Conservation (phyloP, 2,888 invertebrate genomes). For the Julus scanicus region DNA sequence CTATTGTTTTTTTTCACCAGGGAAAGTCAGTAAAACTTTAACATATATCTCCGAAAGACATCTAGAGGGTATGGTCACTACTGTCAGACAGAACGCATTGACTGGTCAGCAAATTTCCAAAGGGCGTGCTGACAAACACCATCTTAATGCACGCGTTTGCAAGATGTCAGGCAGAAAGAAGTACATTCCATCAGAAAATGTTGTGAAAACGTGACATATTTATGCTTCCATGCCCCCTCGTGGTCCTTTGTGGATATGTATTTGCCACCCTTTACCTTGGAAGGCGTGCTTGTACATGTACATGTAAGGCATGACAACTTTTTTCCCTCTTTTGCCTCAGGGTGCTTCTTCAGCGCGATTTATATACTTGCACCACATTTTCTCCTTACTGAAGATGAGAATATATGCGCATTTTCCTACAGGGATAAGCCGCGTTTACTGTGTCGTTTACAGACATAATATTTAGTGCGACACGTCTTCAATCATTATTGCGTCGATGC, state of each 20-base stretch:
- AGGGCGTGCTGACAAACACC: neutral
- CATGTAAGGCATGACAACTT: neutral
- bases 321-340: neutral
- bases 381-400: neutral
- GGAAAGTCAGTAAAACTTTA: too few relatives aligned
- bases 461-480: slow-evolving; percentile 38
- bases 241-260: neutral
- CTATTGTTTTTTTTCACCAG: too few relatives aligned
- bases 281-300: neutral
- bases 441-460: slow-evolving; percentile 40
- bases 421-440: neutral
- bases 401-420: neutral
- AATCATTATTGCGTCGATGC: slow-evolving; percentile 4
- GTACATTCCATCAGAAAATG: too few relatives aligned
- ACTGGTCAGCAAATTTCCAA: too few relatives aligned
- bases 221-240: neutral
- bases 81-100: too few relatives aligned
- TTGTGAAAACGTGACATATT: neutral
- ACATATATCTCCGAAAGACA: too few relatives aligned
- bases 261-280: slow-evolving; percentile 18
- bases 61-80: too few relatives aligned
- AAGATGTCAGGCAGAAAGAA: too few relatives aligned
- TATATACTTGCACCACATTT: neutral
- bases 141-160: neutral
- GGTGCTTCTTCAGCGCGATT: slow-evolving; percentile 3